Evolutionary conservation across 2,888 invertebrate genomes (phyloP), one percentile per base, ranked within the genome.

Genomic region (Chalcosyrphus nemorum): DNA sequence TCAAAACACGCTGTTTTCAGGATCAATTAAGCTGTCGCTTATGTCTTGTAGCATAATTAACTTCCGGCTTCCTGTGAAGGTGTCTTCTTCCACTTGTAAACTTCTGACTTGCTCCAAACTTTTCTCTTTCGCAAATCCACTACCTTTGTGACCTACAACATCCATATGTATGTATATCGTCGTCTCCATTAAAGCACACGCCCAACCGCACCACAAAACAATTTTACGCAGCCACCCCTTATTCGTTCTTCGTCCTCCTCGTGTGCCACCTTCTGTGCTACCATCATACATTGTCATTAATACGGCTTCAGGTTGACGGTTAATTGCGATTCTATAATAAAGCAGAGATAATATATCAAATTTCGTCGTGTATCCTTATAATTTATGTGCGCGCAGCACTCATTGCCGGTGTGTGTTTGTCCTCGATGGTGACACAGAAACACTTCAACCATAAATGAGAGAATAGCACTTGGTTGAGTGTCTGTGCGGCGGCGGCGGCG

Each of bases 321-420:
- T 82, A 78, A 82, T 82, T 82, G 82, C 82, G 61, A 74, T 78
- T 82, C 82, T 74, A 78, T 72, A 82, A 68, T 77, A 68, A 74
- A 72, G 68, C 72, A 47, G 24, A 68, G 78, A 82, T 74, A 72
- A 78, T 82, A 74, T 82, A 72, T 78, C 72, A 82, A 78, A 78
- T 82, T 78, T 78, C 78, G 54, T 56, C 32, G 72, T n/a, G n/a
- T 78, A 45, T 82, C 78, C 82, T 78, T 68, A 66, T 63, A 74
- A 68, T 74, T 78, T 68, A 66, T 74, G 27, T 29, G 66, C 19
- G 47, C 47, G 43, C 21, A 24, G 19, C n/a, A 7, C 7, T 13
- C 32, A n/a, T 32, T 41, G 32, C 21, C 21, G 9, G 50, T 45
- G 13, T 57, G 57, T 52, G 59, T 56, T 5, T 29, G 32, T 32